Evolutionary conservation across 2,113 vertebrate species (phyloP), one percentile per base, ranked within the genome.

Genomic region (Ceyx melanurus): DNA sequence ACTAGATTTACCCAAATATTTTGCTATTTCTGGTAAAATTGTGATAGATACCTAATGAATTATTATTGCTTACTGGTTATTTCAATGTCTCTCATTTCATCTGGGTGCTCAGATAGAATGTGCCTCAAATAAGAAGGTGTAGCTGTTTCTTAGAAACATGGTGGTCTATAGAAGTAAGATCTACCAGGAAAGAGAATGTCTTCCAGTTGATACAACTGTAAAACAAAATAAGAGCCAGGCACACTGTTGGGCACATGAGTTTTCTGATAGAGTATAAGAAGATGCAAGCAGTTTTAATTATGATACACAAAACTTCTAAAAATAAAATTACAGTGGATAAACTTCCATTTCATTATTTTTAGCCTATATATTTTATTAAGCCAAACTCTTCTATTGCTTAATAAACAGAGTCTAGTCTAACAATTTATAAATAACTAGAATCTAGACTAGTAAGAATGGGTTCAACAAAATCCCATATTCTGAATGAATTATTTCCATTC

Each of bases 191-290:
- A 91, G 6, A 19, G 35, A 61, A 20, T 12, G 18, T 46, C 23
- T 85, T 85, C 1, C 7, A 20, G 18, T 11, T 43, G 37, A 71
- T n/a, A 66, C 2, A 56, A 46, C 10, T 33, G 26, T 18, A n/a
- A 73, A 64, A 88, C 51, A 1, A 9, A 0, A 1, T 17, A 61
- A 66, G 42, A 74, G 35, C 3, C 17, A 71, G 18, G 15, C 19
- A 42, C 3, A 29, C 1, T 13, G 15, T 6, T 71, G 31, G 11
- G 35, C 25, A 46, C 13, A 11, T 0, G 5, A 45, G 22, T 53
- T 3, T 76, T 73, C 37, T 74, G 37, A 3, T 35, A 28, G 26
- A 46, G 6, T 26, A 6, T 28, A 51, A 79, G 58, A 74, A 60
- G 15, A 28, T 77, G 16, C 23, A 9, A 66, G 54, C 8, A 31